Conservation (phyloP, 2,888 invertebrate species). For the Drosophila mimica region DNA sequence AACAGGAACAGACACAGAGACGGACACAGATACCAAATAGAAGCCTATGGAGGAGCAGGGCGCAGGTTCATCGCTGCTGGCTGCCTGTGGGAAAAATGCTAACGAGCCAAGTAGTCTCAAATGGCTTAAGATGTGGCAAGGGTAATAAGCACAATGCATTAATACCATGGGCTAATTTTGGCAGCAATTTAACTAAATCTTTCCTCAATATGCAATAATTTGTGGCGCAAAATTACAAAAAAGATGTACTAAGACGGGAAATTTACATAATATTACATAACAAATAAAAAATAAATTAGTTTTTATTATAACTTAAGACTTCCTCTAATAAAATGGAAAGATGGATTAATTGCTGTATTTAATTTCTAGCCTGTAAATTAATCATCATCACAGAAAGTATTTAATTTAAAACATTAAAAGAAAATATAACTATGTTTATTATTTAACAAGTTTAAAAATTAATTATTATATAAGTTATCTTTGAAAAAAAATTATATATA, state of each 20-base stretch:
- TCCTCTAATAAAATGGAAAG: background rate
- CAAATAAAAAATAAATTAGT: background rate
- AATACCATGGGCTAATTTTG: constrained; percentile 38
- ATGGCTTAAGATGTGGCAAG: constrained; percentile 17
- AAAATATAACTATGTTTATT: no score
- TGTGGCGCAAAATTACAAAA: background rate
- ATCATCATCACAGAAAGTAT: no score
- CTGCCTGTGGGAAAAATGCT: constrained; percentile 70
- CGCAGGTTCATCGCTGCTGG: constrained; percentile 27
- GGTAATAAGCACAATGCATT: constrained; percentile 3
- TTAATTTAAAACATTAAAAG: no score
- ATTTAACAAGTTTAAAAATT: no score
- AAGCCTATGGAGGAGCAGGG: constrained; percentile 14
- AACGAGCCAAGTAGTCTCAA: constrained; percentile 66
- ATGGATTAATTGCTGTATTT: background rate
- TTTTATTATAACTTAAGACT: background rate
- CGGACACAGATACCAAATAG: background rate
- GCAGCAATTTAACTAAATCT: constrained; percentile 5
- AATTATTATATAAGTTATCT: no score
- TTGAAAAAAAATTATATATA: no score
- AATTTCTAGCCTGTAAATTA: background rate
- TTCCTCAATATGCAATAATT: background rate
- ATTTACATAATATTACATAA: background rate
- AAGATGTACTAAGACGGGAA: background rate
- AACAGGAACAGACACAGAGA: constrained; percentile 7